Base-by-base conservation (phyloP, 2,113 vertebrate genomes). In the Hirundichthys speculiger region DNA sequence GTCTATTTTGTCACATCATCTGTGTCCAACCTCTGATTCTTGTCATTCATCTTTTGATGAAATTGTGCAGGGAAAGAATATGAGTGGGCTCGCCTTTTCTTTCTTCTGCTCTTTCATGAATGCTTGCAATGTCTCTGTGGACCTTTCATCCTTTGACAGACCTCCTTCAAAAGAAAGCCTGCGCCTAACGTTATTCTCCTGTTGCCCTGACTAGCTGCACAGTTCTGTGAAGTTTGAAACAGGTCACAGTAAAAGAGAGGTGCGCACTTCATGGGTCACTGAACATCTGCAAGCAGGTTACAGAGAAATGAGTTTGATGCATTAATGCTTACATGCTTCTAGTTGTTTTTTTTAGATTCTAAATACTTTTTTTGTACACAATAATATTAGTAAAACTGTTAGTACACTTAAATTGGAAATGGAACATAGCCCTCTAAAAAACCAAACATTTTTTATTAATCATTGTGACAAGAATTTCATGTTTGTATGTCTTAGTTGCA, bases 131-230 rank as follows among this genome's bases (percentile, higher is more conserved):
- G 60, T 64, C 71, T 73, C 68, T 0, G 10, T 1, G 10, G 77
- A 79, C 67, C 55, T 69, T 68, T 81, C 67, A 48, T 71, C 39
- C 55, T 77, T 76, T 66, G 57, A 59, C 5, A 30, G 41, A 25
- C 25, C 15, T 15, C 27, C 72, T 50, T 71, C 41, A 43, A 54
- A 74, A 61, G 34, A 66, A 60, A 48, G 69, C 57, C 58, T 52
- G 15, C 3, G n/a, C 46, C 60, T 58, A 77, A 52, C 40, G 62
- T 77, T 63, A 64, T 43, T 69, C 72, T 64, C 27, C 21, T 16
- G 50, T 59, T 64, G 41, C 40, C 38, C 65, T 41, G 30, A 51
- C 42, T 69, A 20, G 1, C 41, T 59, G 48, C 47, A 18, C 55
- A 34, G 3, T 56, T 64, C 38, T 20, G 9, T 46, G 64, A 25